Percentiles rank a stretch among this genome's conserved stretches.
These are phyloP conservation scores for Gnathonemus longibarbis DNA, from an alignment of 2,113 vertebrate genomes.

Conservation along the genomic window DNA sequence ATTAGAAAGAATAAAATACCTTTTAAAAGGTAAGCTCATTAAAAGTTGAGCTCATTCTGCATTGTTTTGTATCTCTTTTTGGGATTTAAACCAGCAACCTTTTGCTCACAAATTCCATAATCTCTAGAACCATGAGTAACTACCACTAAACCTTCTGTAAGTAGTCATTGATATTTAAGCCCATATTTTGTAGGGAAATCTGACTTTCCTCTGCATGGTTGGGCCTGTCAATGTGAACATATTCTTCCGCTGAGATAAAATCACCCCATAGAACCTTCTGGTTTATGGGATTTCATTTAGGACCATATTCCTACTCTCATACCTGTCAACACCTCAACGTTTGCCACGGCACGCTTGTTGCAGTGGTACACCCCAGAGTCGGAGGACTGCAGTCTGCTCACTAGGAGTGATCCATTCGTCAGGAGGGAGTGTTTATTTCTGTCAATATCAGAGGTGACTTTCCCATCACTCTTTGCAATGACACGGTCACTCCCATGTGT, in stretches of 20 bases:
- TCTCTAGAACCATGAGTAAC: not conserved
- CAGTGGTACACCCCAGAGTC: slow-evolving; percentile 46
- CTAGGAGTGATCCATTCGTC: slow-evolving; percentile 31
- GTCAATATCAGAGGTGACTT: slow-evolving; percentile 20
- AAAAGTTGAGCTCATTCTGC: not conserved
- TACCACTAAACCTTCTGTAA: not conserved
- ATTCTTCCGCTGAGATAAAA: not conserved
- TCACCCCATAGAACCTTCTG: not conserved
- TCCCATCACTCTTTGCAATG: slow-evolving; percentile 17
- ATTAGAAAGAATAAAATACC: not conserved
- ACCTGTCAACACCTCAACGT: slow-evolving; percentile 54
- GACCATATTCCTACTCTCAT: not conserved
- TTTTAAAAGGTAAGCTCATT: not conserved
- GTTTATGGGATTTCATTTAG: not conserved
- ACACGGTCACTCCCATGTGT: slow-evolving; percentile 29
- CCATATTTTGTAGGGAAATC: not conserved
- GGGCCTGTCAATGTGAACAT: not conserved
- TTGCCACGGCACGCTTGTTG: slow-evolving; percentile 35
- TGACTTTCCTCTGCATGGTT: not conserved
- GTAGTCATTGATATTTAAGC: not conserved
- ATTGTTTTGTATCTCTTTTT: not conserved
- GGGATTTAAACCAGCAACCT: not conserved
- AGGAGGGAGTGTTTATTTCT: slow-evolving; percentile 23
- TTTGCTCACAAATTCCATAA: not conserved
- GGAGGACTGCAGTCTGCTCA: slow-evolving; percentile 24